Base-by-base conservation (phyloP, 2,888 invertebrate species). In the Odontomyia ornata region DNA sequence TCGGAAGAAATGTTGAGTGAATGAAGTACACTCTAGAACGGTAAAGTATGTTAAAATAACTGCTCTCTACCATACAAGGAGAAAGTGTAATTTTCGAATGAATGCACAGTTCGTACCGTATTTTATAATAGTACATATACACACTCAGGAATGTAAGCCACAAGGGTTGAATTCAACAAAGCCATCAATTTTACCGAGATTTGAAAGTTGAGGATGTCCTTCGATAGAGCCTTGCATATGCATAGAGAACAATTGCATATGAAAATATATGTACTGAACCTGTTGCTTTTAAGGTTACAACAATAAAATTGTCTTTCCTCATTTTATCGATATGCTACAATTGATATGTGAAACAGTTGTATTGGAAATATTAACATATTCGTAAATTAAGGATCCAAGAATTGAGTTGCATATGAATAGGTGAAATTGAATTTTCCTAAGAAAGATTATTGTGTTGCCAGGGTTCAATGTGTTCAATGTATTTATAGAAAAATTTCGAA, bases 1-100 rank as follows among this genome's bases (percentile, higher is more conserved):
- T 56, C 18, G 36, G 30, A 72, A 72, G 30, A 9, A 56, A 72
- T 56, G 30, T 72, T 28, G 72, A 72, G 23, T 28, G 46, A 30
- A 28, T 46, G 4, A 56, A 67, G 23, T 23, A 67, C 46, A 18
- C 9, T 5, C 11, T 27, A 15, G 36, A 36, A 43, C 9, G 11
- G 15, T 13, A 18, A 67, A 27, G 27, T 46, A 21, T 67, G 36
- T 23, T 23, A 67, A 46, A 64, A 64, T 30, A 27, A 64, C 64
- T 64, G 25, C 11, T 36, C n/a, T n/a, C 5, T 36, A 36, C 36
- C 3, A 60, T 21, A 60, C 25, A 60, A 21, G 11, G 13, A 23
- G 60, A 60, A 25, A 11, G 60, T 60, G 25, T 30, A 28, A 28
- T 30, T 13, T 64, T 30, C 64, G 18, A 64, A 28, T 64, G 64